Evolutionary conservation across 2,113 vertebrate genomes (phyloP).

Genomic region (Pampusana beccarii): DNA sequence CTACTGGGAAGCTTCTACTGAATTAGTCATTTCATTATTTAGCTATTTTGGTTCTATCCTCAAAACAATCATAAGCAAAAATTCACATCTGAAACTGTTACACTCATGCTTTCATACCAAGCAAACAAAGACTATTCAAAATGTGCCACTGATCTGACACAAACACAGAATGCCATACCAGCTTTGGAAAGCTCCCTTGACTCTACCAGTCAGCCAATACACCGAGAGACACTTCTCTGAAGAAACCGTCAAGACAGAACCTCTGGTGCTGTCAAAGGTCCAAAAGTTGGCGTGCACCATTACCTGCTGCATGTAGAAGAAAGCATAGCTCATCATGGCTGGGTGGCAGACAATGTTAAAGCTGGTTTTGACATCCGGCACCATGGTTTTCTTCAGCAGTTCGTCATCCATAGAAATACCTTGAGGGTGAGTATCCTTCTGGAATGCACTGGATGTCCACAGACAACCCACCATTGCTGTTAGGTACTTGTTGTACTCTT

Average conservation of each 20-base stretch:
- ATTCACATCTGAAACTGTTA: background rate
- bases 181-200: background rate
- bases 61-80: background rate
- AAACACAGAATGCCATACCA: background rate
- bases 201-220: background rate
- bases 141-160: background rate
- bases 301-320: constrained; percentile 85
- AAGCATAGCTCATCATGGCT: constrained; percentile 81
- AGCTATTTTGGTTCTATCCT: background rate
- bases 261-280: background rate
- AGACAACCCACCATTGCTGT: constrained; percentile 87
- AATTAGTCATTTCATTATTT: background rate
- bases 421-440: constrained; percentile 64
- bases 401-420: constrained; percentile 72
- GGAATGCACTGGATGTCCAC: constrained; percentile 85
- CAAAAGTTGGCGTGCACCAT: background rate
- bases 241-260: background rate
- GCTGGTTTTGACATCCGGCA: constrained; percentile 70
- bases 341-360: constrained; percentile 90
- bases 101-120: background rate
- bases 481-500: constrained; percentile 87
- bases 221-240: background rate
- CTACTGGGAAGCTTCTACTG: background rate
- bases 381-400: constrained; percentile 72
- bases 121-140: background rate